phyloP scores from a whole-genome alignment of 2,797 vertebrate species.

The Scleropages formosus region DNA sequence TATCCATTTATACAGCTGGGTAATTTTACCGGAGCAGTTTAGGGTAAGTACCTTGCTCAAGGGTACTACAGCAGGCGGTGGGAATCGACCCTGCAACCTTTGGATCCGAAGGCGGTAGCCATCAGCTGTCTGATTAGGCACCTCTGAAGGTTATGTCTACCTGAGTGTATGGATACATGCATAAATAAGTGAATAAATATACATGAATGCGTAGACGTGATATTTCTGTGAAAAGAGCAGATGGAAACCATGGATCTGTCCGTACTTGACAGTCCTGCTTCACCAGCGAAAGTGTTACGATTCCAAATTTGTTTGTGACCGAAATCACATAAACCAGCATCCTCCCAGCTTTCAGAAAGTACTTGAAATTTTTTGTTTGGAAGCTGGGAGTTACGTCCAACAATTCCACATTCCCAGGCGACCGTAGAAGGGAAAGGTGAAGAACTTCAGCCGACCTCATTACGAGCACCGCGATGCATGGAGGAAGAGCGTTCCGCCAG shows the following conservation, averaged over 20 bases:
- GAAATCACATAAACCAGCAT: background rate
- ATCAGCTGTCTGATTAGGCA: too few species aligned
- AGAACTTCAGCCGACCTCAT: conserved; percentile 60
- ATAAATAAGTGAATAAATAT: background rate
- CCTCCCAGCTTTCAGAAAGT: background rate
- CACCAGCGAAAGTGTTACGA: background rate
- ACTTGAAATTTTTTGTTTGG: background rate
- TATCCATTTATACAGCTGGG: too few species aligned
- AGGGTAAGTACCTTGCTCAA: too few species aligned
- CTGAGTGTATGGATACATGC: background rate
- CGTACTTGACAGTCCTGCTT: background rate
- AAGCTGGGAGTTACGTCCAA: background rate
- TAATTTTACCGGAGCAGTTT: too few species aligned
- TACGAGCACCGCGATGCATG: conserved; percentile 45
- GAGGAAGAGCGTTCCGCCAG: conserved; percentile 45
- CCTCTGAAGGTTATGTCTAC: too few species aligned
- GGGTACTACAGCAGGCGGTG: too few species aligned
- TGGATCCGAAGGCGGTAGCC: too few species aligned
- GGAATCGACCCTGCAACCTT: too few species aligned
- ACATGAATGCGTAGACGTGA: background rate
- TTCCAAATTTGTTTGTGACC: background rate
- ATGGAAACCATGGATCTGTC: background rate
- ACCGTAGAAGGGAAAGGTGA: conserved; percentile 10
- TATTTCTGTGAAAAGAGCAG: background rate
- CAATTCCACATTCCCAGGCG: background rate